These are phyloP conservation scores for Chelon labrosus DNA, from an alignment of 2,797 vertebrate genomes.

Conservation along the genomic window DNA sequence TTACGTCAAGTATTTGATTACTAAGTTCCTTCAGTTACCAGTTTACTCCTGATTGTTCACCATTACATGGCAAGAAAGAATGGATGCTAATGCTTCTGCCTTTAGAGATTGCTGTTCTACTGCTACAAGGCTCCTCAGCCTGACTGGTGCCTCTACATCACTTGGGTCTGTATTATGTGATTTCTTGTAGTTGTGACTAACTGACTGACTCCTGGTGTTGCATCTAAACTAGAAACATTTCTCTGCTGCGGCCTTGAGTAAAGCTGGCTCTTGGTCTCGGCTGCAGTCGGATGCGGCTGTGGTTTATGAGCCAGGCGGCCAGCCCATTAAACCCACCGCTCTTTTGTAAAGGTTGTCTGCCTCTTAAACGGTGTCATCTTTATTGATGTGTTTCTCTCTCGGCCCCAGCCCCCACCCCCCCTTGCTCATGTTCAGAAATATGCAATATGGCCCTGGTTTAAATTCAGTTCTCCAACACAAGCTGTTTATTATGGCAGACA, in stretches of 20 bases:
- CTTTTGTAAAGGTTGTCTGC: conserved; percentile 90
- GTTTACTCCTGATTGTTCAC: conserved; percentile 15
- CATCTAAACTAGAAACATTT: conserved; percentile 33
- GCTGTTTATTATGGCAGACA: conserved; percentile 85
- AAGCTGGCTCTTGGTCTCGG: conserved; percentile 51
- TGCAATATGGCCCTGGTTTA: conserved; percentile 82
- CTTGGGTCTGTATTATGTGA: conserved; percentile 15
- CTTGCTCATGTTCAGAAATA: conserved; percentile 74
- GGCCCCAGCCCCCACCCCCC: conserved; percentile 11
- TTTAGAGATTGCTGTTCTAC: neutral
- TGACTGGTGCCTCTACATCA: neutral
- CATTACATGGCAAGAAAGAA: neutral
- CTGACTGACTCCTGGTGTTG: conserved; percentile 34
- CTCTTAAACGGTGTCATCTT: conserved; percentile 88
- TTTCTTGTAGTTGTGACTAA: conserved; percentile 46
- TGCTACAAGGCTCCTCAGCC: neutral
- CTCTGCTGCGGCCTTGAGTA: conserved; percentile 65
- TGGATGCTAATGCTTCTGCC: neutral
- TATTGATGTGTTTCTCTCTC: conserved; percentile 84
- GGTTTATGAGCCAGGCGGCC: conserved; percentile 81
- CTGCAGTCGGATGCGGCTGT: conserved; percentile 67
- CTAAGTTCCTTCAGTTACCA: neutral
- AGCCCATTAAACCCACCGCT: conserved; percentile 84
- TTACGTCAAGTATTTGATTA: neutral
- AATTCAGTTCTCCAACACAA: conserved; percentile 82